These are phyloP conservation scores for Anser cygnoides DNA, from an alignment of 2,113 vertebrate genomes.

Conservation along the genomic window DNA sequence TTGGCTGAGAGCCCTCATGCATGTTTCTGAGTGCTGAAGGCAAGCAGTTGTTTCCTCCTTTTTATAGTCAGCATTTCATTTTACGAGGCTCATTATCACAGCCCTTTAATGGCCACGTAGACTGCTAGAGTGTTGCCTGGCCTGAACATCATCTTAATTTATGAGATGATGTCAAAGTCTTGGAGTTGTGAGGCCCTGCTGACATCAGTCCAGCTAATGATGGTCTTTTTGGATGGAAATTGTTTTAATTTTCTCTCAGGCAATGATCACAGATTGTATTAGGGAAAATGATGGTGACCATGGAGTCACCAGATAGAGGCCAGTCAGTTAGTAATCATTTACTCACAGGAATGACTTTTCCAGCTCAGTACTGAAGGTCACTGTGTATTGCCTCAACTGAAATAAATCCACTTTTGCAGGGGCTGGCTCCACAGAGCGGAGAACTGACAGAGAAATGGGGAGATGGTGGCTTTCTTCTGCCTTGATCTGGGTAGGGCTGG, in stretches of 20 bases:
- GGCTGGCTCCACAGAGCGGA: background rate
- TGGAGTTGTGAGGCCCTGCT: background rate
- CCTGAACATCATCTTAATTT: conserved; percentile 7
- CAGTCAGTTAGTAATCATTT: background rate
- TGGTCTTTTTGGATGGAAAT: conserved; percentile 4
- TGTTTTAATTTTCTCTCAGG: background rate
- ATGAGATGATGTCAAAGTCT: background rate
- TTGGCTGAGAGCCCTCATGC: background rate
- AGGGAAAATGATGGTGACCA: background rate
- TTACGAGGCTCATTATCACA: background rate
- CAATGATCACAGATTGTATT: background rate
- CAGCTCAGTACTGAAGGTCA: background rate
- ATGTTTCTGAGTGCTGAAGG: background rate
- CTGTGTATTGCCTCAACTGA: background rate
- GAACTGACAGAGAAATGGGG: background rate
- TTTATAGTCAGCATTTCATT: conserved; percentile 23
- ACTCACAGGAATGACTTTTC: background rate
- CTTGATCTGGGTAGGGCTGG: background rate
- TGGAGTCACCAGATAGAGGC: background rate
- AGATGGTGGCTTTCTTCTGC: background rate
- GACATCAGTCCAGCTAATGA: conserved; percentile 20
- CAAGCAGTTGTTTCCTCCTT: background rate
- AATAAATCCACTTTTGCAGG: background rate
- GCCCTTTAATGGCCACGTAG: background rate
- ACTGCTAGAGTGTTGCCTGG: background rate